Base-by-base conservation (phyloP, 2,113 vertebrate species). In the Caloenas nicobarica region DNA sequence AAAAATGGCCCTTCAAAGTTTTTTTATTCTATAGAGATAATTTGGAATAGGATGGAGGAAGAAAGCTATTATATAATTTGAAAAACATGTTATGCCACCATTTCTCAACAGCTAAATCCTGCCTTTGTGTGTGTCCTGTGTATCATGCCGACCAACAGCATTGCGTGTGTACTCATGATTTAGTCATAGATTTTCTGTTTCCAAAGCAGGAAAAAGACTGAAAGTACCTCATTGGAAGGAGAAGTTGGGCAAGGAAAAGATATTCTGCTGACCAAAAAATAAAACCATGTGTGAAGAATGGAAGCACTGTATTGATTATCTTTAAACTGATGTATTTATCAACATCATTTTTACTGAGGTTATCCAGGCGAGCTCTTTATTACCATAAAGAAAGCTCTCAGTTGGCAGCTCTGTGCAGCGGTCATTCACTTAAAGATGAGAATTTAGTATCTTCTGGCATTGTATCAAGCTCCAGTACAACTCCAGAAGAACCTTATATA, bases 351-450 rank as follows among this genome's bases (percentile, higher is more conserved):
- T 73, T 34, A 78, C 88, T 36, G 64, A 86, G 72, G 65, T 81
- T 96, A 86, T 92, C 46, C 86, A 89, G 84, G 82, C 91, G 84
- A 86, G 68, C 53, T 95, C 70, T 94, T 91, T 93, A 64, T 78
- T 91, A 72, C 53, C 62, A 40, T 81, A 82, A 74, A 93, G 46
- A 33, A 96, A 96, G 78, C 22, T 72, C 81, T 74, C 0, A 5
- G 64, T 71, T 96, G 93, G 91, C 91, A 94, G 65, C 17, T 82
- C 66, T 91, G 8, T 7, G 25, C 31, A 54, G 71, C 6, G 66
- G 91, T 95, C 87, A 91, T 92, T 93, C 86, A 72, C 44, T 86
- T 89, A 89, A 64, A 92, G 91, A 96, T 91, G 65, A 93, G 79
- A 76, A 68, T 94, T 96, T 93, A 90, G 69, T 91, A 33, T 88